Conservation (phyloP, 2,797 vertebrate genomes). For the Acanthurus lineatus region DNA sequence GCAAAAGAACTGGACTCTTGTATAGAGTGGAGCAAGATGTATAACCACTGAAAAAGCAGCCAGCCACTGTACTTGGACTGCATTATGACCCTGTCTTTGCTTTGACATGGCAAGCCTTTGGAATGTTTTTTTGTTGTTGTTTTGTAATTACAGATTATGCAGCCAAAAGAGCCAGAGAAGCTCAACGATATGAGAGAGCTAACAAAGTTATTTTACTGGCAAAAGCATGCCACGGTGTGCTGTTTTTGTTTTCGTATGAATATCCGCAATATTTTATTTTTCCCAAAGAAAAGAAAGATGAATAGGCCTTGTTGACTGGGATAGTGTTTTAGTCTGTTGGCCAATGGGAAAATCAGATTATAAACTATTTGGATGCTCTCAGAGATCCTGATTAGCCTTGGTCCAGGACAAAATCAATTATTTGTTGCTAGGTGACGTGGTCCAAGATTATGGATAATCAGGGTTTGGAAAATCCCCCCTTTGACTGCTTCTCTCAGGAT, state of each 20-base stretch:
- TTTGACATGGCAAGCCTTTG: slow-evolving; percentile 71
- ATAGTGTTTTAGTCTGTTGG: slow-evolving; percentile 72
- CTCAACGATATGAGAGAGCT: slow-evolving; percentile 66
- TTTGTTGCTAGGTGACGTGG: slow-evolving; percentile 80
- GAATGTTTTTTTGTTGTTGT: slow-evolving; percentile 75
- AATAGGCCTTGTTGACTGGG: slow-evolving; percentile 75
- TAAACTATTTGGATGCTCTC: slow-evolving; percentile 75
- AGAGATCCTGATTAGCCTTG: slow-evolving; percentile 82
- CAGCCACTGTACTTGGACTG: slow-evolving; percentile 78
- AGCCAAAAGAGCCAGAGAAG: slow-evolving; percentile 83
- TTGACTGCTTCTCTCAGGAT: slow-evolving; percentile 90
- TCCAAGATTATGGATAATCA: slow-evolving; percentile 86
- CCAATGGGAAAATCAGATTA: slow-evolving; percentile 74
- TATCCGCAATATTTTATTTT: slow-evolving; percentile 84
- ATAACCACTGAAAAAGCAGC: slow-evolving; percentile 89
- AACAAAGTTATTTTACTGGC: slow-evolving; percentile 75
- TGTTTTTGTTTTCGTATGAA: slow-evolving; percentile 80
- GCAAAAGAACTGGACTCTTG: slow-evolving; percentile 94
- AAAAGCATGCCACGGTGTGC: slow-evolving; percentile 81
- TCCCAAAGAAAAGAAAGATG: slow-evolving; percentile 82
- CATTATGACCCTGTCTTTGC: slow-evolving; percentile 59
- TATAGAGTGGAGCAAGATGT: slow-evolving; percentile 97
- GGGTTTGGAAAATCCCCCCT: slow-evolving; percentile 78
- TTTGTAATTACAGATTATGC: slow-evolving; percentile 82
- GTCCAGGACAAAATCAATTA: slow-evolving; percentile 83